Evolutionary conservation across 2,113 vertebrate genomes (phyloP).

Genomic region (Muscicapa adusta): DNA sequence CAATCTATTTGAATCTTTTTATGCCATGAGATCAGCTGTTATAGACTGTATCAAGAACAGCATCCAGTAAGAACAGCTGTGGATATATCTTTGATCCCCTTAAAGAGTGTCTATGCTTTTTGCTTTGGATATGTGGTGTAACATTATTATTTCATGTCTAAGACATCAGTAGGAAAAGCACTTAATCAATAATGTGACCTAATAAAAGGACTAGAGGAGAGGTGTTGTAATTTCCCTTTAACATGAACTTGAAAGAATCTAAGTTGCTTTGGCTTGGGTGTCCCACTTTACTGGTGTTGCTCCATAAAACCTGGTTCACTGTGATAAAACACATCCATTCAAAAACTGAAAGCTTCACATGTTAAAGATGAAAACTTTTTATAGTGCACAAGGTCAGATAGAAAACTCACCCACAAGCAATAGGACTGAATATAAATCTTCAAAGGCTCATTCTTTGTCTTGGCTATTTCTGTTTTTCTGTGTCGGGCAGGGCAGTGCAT

Average conservation of each 20-base stretch:
- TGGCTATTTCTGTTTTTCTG: background rate
- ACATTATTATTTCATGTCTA: background rate
- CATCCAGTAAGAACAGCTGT: background rate
- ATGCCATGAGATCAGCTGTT: background rate
- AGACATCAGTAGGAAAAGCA: background rate
- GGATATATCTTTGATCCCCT: background rate
- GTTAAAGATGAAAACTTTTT: background rate
- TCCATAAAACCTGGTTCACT: background rate
- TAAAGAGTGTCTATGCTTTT: background rate
- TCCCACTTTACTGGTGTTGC: background rate
- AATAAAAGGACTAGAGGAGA: background rate
- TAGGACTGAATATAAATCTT: background rate
- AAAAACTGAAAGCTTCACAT: background rate
- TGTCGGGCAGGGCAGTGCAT: background rate
- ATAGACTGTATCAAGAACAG: background rate
- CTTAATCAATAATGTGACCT: background rate
- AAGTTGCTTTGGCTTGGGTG: background rate
- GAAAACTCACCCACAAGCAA: background rate
- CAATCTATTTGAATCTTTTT: background rate
- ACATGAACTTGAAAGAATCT: background rate
- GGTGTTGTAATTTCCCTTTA: background rate
- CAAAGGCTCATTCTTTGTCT: background rate
- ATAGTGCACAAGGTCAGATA: background rate
- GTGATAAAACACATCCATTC: background rate
- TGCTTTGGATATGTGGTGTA: background rate